Evolutionary conservation across 2,113 vertebrate species (phyloP), one percentile per base, ranked within the genome.

Genomic region (Siphamia tubifer): DNA sequence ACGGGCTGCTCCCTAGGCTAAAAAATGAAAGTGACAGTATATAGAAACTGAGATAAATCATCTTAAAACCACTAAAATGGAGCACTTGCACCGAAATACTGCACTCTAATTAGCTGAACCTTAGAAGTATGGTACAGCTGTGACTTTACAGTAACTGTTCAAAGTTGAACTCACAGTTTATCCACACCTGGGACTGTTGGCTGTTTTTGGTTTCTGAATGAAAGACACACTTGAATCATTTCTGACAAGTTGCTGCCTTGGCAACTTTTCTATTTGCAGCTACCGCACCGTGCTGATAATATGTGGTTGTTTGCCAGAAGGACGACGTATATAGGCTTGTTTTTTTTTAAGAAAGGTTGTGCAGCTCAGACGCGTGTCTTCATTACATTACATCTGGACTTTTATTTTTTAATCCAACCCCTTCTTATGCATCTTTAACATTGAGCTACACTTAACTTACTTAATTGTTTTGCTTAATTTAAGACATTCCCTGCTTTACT

Each of bases 1-100:
- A 48, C 31, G 63, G 66, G 55, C 63, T 64, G 32, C 56, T 77
- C 63, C 56, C 44, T 15, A 7, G 48, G 73, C 76, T 77, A 34
- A 68, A 34, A 68, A 84, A 88, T 82, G 63, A 81, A 87, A 82
- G 70, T 70, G 82, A 73, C 54, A 43, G 72, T 82, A 13, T 68
- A 40, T 36, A 78, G 49, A 80, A 74, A 74, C 20, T 30, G 49
- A 81, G 74, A 82, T 85, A 48, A 76, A 85, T 65, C 35, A 68
- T 83, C 72, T 77, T 27, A 64, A 83, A 82, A 72, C 52, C 8
- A 3, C 25, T 43, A 60, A 76, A 83, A 53, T 71, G n/a, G 23
- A 62, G 36, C 52, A 62, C 68, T 72, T 78, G 11, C 36, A 28
- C 49, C 9, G 63, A 48, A 64, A 48, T 43, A 9, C 35, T 55